Evolutionary conservation across 2,113 vertebrate species (phyloP).

Genomic region (Archocentrus centrarchus): DNA sequence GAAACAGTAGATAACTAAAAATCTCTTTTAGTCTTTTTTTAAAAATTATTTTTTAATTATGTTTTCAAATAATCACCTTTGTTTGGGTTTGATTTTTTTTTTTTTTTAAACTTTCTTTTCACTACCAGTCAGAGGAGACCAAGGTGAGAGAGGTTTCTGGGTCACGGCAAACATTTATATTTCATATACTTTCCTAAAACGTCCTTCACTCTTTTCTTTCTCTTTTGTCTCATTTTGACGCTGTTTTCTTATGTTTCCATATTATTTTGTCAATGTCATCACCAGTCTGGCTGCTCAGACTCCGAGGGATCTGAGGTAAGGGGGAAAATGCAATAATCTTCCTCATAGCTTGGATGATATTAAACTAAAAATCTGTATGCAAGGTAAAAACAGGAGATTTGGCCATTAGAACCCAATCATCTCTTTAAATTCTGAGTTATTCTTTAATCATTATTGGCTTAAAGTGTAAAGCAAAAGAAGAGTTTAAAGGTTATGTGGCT

Average conservation of each 20-base stretch:
- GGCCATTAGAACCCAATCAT: neutral
- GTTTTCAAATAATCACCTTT: neutral
- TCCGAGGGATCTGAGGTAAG: slow-evolving; percentile 80
- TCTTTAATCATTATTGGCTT: too few relatives aligned
- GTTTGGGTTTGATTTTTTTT: slow-evolving; percentile 6
- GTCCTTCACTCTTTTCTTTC: neutral
- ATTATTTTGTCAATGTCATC: slow-evolving; percentile 1
- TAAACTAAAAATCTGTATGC: too few relatives aligned
- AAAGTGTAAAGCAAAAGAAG: neutral
- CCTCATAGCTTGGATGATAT: neutral
- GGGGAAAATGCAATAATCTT: neutral
- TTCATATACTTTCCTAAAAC: neutral
- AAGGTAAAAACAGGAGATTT: neutral
- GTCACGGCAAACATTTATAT: neutral
- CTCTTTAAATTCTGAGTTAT: neutral
- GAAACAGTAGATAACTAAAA: neutral
- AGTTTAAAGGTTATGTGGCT: rapidly evolving
- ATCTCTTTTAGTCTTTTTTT: neutral
- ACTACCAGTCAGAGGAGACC: slow-evolving; percentile 65
- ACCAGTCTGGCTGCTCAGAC: slow-evolving; percentile 77
- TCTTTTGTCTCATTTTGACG: slow-evolving; percentile 2
- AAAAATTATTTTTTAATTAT: rapidly evolving
- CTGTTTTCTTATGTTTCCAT: neutral
- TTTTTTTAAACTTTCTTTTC: neutral
- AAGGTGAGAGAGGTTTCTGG: slow-evolving; percentile 59